phyloP scores from a whole-genome alignment of 2,113 vertebrate species.

The Polypterus senegalus region DNA sequence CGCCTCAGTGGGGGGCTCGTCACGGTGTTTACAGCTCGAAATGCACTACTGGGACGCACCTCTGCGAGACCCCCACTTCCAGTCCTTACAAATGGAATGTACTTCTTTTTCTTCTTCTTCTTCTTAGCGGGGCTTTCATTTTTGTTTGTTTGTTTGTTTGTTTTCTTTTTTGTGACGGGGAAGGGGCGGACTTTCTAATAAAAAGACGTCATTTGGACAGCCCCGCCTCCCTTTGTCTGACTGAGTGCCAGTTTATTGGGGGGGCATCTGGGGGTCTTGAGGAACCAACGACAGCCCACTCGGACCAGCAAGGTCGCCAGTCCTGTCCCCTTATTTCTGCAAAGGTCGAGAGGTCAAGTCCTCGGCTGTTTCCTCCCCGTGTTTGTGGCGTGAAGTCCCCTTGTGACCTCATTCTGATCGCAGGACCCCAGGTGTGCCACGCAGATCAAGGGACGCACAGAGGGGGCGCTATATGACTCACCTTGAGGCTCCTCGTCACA shows the following conservation, averaged over 20 bases:
- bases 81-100: conserved; percentile 37
- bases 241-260: not conserved
- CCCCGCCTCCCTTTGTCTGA: no score
- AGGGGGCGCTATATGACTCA: no score
- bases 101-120: conserved; percentile 20
- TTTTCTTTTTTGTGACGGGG: conserved; percentile 32
- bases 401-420: no score
- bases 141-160: conserved; percentile 26
- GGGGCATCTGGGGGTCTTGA: conserved; percentile 14
- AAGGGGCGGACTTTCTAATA: conserved; percentile 52
- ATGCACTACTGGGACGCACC: conserved; percentile 38
- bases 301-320: no score
- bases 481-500: no score
- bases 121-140: conserved; percentile 24
- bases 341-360: no score
- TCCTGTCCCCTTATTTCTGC: no score
- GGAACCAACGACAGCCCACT: not conserved
- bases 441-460: no score
- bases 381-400: no score
- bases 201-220: conserved; percentile 8
- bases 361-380: no score
- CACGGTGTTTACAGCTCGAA: conserved; percentile 27
- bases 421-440: no score
- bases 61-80: conserved; percentile 27
- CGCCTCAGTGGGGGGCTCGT: conserved; percentile 15